These are phyloP conservation scores for Anableps anableps DNA, from an alignment of 2,797 vertebrate species.

Conservation along the genomic window DNA sequence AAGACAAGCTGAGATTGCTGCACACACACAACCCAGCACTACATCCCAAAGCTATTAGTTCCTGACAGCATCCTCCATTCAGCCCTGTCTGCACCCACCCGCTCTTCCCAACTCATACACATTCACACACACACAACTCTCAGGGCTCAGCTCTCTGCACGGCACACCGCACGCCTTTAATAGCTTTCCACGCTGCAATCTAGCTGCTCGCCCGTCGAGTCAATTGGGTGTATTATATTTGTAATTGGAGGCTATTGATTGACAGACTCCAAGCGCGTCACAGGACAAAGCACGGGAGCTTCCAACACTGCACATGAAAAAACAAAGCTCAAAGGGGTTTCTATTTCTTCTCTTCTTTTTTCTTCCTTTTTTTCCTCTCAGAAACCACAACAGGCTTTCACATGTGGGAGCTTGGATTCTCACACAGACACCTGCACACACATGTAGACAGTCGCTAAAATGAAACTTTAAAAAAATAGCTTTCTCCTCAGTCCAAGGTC, in stretches of 20 bases:
- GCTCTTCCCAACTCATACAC: neutral
- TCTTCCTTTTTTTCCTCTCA: neutral
- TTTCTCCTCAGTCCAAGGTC: conserved; percentile 57
- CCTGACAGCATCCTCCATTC: conserved; percentile 75
- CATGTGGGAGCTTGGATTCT: conserved; percentile 2
- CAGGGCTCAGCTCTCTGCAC: conserved; percentile 58
- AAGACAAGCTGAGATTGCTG: conserved; percentile 71
- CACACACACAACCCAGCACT: conserved; percentile 67
- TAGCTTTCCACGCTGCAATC: conserved; percentile 78
- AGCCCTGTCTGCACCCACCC: conserved; percentile 49
- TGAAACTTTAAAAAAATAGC: conserved; percentile 37
- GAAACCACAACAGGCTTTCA: conserved; percentile 23
- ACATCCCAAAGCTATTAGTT: conserved; percentile 80
- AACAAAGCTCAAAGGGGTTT: conserved; percentile 51
- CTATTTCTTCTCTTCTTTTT: conserved; percentile 12
- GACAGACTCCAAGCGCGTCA: conserved; percentile 66
- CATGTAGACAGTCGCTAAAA: conserved; percentile 55
- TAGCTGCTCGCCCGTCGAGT: conserved; percentile 64
- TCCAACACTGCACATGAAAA: conserved; percentile 49
- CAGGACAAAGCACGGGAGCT: conserved; percentile 62
- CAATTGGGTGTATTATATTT: conserved; percentile 80
- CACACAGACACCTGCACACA: conserved; percentile 26
- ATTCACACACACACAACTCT: conserved; percentile 52
- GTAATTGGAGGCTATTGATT: conserved; percentile 81
- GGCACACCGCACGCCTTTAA: conserved; percentile 70